phyloP scores from a whole-genome alignment of 35 echinoderm and acorn worm genomes.

The Heliocidaris erythrogramma region DNA sequence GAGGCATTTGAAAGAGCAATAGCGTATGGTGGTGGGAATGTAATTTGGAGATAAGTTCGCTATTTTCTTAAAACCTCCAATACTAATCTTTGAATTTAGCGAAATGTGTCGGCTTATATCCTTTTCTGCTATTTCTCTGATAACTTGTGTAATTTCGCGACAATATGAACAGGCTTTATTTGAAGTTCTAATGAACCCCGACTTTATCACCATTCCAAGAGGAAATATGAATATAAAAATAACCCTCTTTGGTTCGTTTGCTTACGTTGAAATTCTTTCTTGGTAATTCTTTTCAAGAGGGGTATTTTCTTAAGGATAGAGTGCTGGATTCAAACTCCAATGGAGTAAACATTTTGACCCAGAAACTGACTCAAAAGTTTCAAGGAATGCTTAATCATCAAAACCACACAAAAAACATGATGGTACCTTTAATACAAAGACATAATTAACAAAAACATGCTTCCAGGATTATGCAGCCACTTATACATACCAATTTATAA shows the following conservation, averaged over 20 bases:
- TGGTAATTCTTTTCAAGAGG: too few relatives aligned
- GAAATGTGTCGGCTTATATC: not conserved
- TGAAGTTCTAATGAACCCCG: not conserved
- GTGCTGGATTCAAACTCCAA: too few relatives aligned
- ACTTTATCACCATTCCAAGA: too few relatives aligned
- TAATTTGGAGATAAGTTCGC: not conserved
- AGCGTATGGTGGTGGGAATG: not conserved
- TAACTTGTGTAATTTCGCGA: not conserved
- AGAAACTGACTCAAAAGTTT: too few relatives aligned
- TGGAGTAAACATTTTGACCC: too few relatives aligned
- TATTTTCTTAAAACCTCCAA: not conserved
- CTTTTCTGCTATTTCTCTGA: not conserved
- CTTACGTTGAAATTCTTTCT: too few relatives aligned
- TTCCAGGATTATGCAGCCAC: too few relatives aligned
- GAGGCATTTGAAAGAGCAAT: not conserved
- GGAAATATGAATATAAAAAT: too few relatives aligned
- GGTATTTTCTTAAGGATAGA: too few relatives aligned
- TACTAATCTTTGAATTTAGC: not conserved
- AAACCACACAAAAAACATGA: not conserved
- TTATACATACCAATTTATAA: too few relatives aligned
- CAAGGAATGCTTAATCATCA: too few relatives aligned
- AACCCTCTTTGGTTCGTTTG: too few relatives aligned
- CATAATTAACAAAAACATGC: not conserved
- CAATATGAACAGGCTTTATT: not conserved
- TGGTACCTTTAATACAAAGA: not conserved